phyloP scores from a whole-genome alignment of 2,113 vertebrate genomes.

The Dissostichus mawsoni region DNA sequence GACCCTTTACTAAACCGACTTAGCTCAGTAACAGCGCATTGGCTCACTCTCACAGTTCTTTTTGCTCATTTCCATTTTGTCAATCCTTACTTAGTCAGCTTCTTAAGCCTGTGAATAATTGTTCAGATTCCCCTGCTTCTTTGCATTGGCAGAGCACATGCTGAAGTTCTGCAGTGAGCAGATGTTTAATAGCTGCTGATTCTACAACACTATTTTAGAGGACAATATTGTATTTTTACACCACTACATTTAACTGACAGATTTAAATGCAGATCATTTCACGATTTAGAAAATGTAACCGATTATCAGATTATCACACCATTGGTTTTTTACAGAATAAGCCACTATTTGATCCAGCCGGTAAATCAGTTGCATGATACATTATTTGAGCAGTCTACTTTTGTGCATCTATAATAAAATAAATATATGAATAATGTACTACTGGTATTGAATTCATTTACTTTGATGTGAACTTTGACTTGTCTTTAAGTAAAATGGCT shows the following conservation, averaged over 20 bases:
- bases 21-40: constrained; percentile 68
- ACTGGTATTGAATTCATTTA: background rate
- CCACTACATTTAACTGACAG: background rate
- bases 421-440: too few species aligned
- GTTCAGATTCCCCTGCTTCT: constrained; percentile 44
- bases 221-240: background rate
- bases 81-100: constrained; percentile 67
- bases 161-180: constrained; percentile 16
- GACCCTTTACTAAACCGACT: constrained; percentile 75
- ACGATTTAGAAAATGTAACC: background rate
- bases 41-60: constrained; percentile 51
- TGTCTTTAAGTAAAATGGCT: background rate
- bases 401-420: background rate
- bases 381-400: background rate
- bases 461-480: background rate
- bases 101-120: constrained; percentile 48
- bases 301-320: background rate
- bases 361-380: too few species aligned
- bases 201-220: background rate
- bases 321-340: background rate
- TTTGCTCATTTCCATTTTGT: constrained; percentile 54
- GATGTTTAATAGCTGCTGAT: background rate
- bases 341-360: background rate
- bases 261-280: background rate
- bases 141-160: constrained; percentile 20